Percentiles rank a stretch among this genome's conserved stretches.
Evolutionary conservation across 1,140 invertebrate species (phyloP).

Genomic region (Sitobion miscanthi): DNA sequence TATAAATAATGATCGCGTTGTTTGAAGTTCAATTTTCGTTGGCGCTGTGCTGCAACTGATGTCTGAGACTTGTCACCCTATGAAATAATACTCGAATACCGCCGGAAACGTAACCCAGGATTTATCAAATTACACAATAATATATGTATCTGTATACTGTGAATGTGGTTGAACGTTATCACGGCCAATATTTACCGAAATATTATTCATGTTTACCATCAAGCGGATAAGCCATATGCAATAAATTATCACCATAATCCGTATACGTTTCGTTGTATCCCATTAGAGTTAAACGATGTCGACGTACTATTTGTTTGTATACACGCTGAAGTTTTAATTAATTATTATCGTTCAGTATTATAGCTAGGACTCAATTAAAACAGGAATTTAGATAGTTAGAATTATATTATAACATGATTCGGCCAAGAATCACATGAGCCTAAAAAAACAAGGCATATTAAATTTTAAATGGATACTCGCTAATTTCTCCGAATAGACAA

Average conservation of each 20-base stretch:
- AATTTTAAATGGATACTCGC: neutral
- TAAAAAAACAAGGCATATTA: neutral
- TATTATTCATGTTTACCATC: neutral
- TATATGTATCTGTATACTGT: neutral
- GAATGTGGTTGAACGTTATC: neutral
- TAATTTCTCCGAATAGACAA: no score
- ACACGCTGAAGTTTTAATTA: neutral
- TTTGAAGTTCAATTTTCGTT: neutral
- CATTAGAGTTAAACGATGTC: neutral
- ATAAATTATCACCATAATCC: neutral
- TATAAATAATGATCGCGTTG: neutral
- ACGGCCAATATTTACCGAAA: neutral
- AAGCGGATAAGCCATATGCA: neutral
- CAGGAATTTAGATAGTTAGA: no score
- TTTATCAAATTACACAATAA: neutral
- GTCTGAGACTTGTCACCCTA: neutral
- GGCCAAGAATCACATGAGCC: neutral
- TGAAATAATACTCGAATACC: neutral
- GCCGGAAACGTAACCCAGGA: neutral
- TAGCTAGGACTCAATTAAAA: neutral
- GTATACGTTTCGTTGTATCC: neutral
- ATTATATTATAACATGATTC: neutral
- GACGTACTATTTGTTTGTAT: neutral
- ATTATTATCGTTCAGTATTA: neutral
- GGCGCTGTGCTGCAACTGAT: neutral